Conservation (phyloP, 2,113 vertebrate species). For the Garra rufa region DNA sequence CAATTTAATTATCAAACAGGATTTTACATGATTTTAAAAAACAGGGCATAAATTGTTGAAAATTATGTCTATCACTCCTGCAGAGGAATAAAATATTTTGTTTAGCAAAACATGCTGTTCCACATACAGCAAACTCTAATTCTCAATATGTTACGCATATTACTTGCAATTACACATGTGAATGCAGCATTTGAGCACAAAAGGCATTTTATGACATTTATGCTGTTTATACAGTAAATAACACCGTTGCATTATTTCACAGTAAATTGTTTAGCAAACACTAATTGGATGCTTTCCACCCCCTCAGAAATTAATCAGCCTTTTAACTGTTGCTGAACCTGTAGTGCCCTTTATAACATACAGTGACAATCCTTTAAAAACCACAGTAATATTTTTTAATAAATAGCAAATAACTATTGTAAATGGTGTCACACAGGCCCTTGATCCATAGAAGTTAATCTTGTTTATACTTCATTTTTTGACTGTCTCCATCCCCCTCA, state of each 20-base stretch:
- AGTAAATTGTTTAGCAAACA: neutral
- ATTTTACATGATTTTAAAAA: neutral
- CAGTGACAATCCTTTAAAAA: slow-evolving; percentile 7
- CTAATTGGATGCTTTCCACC: neutral
- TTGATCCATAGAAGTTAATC: slow-evolving; percentile 6
- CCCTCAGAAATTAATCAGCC: neutral
- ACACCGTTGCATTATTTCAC: neutral
- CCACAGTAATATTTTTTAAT: neutral
- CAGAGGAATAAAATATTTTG: neutral
- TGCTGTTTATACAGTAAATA: neutral
- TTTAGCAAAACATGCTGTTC: neutral
- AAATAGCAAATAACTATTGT: neutral
- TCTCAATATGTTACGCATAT: neutral
- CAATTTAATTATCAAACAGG: slow-evolving; percentile 3
- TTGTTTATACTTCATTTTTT: neutral
- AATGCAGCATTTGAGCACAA: neutral
- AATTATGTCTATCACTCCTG: neutral
- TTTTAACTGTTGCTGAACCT: neutral
- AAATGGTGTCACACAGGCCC: neutral
- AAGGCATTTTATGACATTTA: neutral
- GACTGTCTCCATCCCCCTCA: neutral
- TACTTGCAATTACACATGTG: slow-evolving; percentile 4
- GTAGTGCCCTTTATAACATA: neutral
- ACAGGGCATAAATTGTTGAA: neutral
- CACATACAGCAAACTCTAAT: neutral